A percentile compares a stretch with the other conserved stretches of the same genome.
Conservation (phyloP, 1,140 invertebrate genomes). For the Drepana arcuata region DNA sequence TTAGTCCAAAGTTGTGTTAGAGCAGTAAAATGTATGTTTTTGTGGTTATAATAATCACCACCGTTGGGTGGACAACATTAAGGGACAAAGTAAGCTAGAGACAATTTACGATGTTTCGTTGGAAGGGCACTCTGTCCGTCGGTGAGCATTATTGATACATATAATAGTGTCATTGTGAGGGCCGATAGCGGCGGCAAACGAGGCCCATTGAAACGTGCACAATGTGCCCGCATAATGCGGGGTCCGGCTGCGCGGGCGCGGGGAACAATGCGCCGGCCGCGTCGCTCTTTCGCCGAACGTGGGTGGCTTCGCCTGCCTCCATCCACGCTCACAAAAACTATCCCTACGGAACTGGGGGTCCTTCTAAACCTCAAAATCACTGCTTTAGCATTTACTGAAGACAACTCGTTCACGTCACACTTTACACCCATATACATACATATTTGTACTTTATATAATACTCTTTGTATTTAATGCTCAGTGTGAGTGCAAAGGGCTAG, state of each 20-base stretch:
- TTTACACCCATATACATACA: too few relatives aligned
- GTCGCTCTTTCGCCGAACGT: slow-evolving; percentile 49
- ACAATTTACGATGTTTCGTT: slow-evolving; percentile 47
- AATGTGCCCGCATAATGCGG: slow-evolving; percentile 64
- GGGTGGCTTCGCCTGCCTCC: slow-evolving; percentile 56
- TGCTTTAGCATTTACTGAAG: slow-evolving; percentile 11
- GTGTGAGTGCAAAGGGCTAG: too few relatives aligned
- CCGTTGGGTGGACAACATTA: slow-evolving; percentile 13
- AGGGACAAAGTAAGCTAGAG: slow-evolving; percentile 27
- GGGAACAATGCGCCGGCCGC: slow-evolving; percentile 50
- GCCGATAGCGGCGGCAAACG: slow-evolving; percentile 46
- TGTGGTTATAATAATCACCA: too few relatives aligned
- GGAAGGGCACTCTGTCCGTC: slow-evolving; percentile 35
- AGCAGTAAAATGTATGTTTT: too few relatives aligned
- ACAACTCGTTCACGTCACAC: slow-evolving; percentile 13
- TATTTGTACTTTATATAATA: too few relatives aligned
- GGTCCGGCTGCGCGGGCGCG: slow-evolving; percentile 46
- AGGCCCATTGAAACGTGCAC: slow-evolving; percentile 59
- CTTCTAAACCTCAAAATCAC: too few relatives aligned
- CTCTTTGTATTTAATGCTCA: too few relatives aligned
- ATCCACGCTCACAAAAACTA: not conserved
- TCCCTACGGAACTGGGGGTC: too few relatives aligned
- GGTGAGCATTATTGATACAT: slow-evolving; percentile 50
- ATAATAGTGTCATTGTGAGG: slow-evolving; percentile 65
- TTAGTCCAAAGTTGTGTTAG: too few relatives aligned